These are phyloP conservation scores for Scartelaos histophorus DNA, from an alignment of 2,113 vertebrate species.

Conservation along the genomic window DNA sequence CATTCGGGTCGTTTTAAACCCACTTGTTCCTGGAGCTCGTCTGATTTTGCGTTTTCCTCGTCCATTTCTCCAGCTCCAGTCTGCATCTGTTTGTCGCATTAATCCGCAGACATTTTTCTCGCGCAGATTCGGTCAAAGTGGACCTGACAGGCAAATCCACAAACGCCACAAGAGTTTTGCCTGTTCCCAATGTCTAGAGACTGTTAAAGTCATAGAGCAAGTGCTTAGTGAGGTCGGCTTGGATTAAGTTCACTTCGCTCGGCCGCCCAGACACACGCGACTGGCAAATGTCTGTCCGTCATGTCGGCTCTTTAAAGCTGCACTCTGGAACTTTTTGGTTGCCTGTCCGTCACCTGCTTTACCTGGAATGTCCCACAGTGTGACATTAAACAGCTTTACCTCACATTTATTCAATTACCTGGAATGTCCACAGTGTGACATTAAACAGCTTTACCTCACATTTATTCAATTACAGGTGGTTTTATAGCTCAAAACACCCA, in stretches of 20 bases:
- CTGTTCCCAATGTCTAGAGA: background rate
- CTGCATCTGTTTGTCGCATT: conserved; percentile 4
- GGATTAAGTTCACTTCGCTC: background rate
- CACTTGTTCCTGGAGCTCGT: conserved; percentile 21
- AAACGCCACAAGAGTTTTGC: conserved; percentile 3
- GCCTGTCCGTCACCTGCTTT: too few relatives aligned
- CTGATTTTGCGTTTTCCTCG: background rate
- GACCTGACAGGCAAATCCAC: background rate
- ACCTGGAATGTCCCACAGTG: too few relatives aligned
- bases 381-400: too few relatives aligned
- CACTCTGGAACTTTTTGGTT: too few relatives aligned
- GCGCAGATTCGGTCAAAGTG: background rate
- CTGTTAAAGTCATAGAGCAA: background rate
- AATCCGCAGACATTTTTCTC: background rate
- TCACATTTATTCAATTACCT: too few relatives aligned
- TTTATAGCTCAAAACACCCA: too few relatives aligned
- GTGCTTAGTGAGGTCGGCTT: background rate
- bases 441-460: too few relatives aligned
- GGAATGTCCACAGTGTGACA: too few relatives aligned
- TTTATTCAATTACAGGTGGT: too few relatives aligned
- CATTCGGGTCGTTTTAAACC: conserved; percentile 14
- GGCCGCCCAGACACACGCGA: background rate
- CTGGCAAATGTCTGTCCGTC: background rate
- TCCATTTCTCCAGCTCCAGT: background rate
- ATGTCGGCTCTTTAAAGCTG: too few relatives aligned